phyloP scores from a whole-genome alignment of 1,140 invertebrate genomes.

The Drosophila equinoxialis region DNA sequence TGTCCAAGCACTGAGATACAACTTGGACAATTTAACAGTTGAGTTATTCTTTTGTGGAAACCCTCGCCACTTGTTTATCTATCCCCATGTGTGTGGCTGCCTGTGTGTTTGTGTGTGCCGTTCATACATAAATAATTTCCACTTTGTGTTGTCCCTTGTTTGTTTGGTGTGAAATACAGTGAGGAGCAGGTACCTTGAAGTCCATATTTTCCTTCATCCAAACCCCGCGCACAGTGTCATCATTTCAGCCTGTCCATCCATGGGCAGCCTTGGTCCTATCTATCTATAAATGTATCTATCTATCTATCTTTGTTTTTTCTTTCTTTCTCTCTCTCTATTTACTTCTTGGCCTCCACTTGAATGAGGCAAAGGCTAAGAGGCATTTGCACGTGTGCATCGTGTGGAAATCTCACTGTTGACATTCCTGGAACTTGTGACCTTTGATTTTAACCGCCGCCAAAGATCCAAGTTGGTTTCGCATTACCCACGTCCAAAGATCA shows the following conservation, averaged over 20 bases:
- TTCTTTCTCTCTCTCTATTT: not conserved
- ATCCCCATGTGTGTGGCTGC: not conserved
- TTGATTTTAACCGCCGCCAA: conserved; percentile 59
- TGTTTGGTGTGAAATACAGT: conserved; percentile 69
- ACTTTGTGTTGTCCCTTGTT: conserved; percentile 65
- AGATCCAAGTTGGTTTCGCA: conserved; percentile 59
- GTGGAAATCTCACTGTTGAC: conserved; percentile 80
- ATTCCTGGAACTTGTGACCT: conserved; percentile 70
- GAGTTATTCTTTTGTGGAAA: not conserved
- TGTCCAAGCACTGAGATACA: too few species aligned
- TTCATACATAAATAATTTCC: conserved; percentile 39
- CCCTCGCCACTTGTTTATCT: conserved; percentile 32
- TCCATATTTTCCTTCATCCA: not conserved
- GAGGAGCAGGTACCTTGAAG: conserved; percentile 39
- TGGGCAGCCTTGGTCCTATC: conserved; percentile 7
- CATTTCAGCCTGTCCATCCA: conserved; percentile 20
- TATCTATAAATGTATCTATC: conserved; percentile 16
- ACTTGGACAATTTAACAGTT: too few species aligned
- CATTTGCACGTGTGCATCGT: conserved; percentile 76
- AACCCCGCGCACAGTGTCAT: conserved; percentile 9
- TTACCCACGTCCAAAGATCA: conserved; percentile 57
- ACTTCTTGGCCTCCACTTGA: conserved; percentile 57
- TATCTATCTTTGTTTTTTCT: not conserved
- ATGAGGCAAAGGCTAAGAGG: conserved; percentile 5
- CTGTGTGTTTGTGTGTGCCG: conserved; percentile 25